Base-by-base conservation (phyloP, 2,888 invertebrate genomes). In the Tinea semifulvella region DNA sequence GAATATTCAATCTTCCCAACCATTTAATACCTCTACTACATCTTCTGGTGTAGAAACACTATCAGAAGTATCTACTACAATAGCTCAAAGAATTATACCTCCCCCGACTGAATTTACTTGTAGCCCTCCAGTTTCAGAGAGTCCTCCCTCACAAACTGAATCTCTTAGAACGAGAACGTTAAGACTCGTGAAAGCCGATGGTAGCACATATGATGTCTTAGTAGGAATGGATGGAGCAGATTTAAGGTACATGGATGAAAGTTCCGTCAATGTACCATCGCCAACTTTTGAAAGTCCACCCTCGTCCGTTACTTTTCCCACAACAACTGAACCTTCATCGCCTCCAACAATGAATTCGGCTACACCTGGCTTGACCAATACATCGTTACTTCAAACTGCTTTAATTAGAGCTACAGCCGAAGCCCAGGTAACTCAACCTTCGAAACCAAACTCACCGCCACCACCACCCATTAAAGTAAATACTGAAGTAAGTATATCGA, bases 241-340 rank as follows among this genome's bases (percentile, higher is more conserved):
- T 68, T 74, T 95, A 44, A 85, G 91, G 39, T 95, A 86, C 67
- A 94, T 95, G 94, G 95, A 95, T 63, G 94, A 95, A 63, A 94
- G 94, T 66, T 94, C 93, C 19, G 85, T 94, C 35, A 88, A 89
- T 52, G 82, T 92, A 47, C 87, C 91, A 46, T 91, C 92, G 50
- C 91, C 92, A 11, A 87, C 86, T 47, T 88, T 87, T 57, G 92
- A 92, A 64, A 91, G 89, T 59, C 89, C 90, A 36, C 88, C 89
- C 8, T 87, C 89, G 47, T 87, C 88, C 19, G 70, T 84, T 39
- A 84, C 84, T 48, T 84, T 84, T 50, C 81, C 84, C 14, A 83
- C 83, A 35, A 84, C 84, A 18, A 84, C 87, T 47, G 65, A 76
- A 1, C 85, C 86, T 46, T 84, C 87, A 38, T 83, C 86, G 45